Evolutionary conservation across 2,797 vertebrate species (phyloP), one percentile per base, ranked within the genome.

Genomic region (Lepilemur ruficaudatus): DNA sequence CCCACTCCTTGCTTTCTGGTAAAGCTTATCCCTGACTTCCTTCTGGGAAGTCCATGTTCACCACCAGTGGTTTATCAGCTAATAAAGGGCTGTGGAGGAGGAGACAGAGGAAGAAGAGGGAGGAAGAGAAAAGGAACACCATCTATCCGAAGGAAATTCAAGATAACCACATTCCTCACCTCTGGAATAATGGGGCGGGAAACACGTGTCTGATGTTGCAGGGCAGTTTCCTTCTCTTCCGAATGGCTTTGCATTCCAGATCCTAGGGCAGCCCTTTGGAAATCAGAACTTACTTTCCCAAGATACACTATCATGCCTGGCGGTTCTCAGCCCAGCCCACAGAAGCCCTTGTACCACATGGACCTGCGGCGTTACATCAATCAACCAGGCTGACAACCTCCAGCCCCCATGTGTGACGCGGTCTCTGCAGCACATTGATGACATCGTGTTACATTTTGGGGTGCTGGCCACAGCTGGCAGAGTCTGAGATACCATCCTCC

Each of bases 111-210:
- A 93, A 89, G 83, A 61, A 55, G 52, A 75, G 15, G 61, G 61
- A 46, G 32, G 86, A 85, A 50, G 75, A 57, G 73, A 52, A 72
- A 93, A 80, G 89, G 73, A 93, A 92, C 81, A 59, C 89, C 4
- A 0, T 76, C 55, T 73, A 38, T 90, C 61, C 28, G 48, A 78
- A 93, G 95, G 93, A 95, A 89, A 75, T 61, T 88, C 73, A 79
- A 96, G 94, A 97, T 86, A 97, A 73, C 63, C 43, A 28, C 89
- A 96, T 96, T 93, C 95, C 52, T 91, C 46, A 35, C 52, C 91
- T 94, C 94, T 96, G 94, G 92, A 97, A 94, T 97, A 83, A 95
- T 50, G 38, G 92, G 35, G 32, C 38, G 83, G 22, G n/a, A 88
- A 73, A 38, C 11, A 20, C 2, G 25, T 10, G 63, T 81, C 69